A percentile compares a stretch with the other conserved stretches of the same genome.
Evolutionary conservation across 2,888 invertebrate genomes (phyloP).

Genomic region (Meiosimyza platycephala): DNA sequence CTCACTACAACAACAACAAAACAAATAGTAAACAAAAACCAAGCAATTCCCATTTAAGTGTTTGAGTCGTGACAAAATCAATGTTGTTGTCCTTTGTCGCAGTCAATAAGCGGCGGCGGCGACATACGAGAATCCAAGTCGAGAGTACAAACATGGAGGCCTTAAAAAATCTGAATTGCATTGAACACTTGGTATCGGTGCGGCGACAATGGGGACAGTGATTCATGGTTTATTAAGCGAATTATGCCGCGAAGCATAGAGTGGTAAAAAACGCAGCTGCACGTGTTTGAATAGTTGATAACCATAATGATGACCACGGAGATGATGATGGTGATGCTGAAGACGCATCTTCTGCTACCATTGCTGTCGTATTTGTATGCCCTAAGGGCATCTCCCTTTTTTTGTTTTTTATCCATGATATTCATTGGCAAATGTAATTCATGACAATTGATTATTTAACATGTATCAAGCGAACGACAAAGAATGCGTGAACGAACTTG

Average conservation of each 20-base stretch:
- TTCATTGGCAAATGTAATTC: conserved; percentile 44
- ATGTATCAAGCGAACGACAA: conserved; percentile 59
- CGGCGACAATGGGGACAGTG: conserved; percentile 55
- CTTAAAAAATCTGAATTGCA: conserved; percentile 23
- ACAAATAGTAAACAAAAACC: conserved; percentile 9
- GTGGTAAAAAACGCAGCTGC: conserved; percentile 42
- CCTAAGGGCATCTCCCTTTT: neutral
- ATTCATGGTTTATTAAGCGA: conserved; percentile 66
- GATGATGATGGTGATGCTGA: conserved; percentile 1
- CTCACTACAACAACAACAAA: conserved; percentile 18
- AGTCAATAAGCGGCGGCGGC: conserved; percentile 43
- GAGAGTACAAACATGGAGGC: conserved; percentile 38
- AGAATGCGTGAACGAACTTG: conserved; percentile 48
- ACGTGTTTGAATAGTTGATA: conserved; percentile 40
- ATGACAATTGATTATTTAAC: conserved; percentile 64
- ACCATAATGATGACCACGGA: neutral
- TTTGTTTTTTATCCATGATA: neutral
- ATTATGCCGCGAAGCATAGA: conserved; percentile 61
- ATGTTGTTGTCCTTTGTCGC: conserved; percentile 57
- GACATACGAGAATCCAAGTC: conserved; percentile 45
- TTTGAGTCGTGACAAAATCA: conserved; percentile 52
- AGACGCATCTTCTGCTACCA: neutral
- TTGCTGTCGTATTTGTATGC: conserved; percentile 11
- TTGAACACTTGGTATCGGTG: conserved; percentile 36
- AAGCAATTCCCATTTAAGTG: conserved; percentile 46